phyloP scores from a whole-genome alignment of 2,113 vertebrate species.

The Aptenodytes forsteri region DNA sequence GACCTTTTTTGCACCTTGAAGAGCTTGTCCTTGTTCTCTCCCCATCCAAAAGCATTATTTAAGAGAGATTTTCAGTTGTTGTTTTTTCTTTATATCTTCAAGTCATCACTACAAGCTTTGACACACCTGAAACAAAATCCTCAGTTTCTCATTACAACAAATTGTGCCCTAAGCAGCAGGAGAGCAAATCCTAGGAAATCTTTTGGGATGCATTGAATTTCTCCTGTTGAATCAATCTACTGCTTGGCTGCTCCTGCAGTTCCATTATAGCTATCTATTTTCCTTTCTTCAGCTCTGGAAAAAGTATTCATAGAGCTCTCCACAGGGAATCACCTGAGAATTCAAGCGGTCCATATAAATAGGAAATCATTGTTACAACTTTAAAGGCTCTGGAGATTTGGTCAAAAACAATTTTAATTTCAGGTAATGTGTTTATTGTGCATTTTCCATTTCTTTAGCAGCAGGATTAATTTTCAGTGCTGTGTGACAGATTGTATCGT shows the following conservation, averaged over 20 bases:
- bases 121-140: conserved; percentile 67
- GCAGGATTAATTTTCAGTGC: conserved; percentile 18
- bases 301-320: conserved; percentile 41
- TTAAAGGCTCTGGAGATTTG: conserved; percentile 34
- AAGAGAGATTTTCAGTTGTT: conserved; percentile 10
- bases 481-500: neutral
- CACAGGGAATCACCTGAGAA: conserved; percentile 56
- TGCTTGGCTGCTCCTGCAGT: conserved; percentile 68
- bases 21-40: neutral
- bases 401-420: conserved; percentile 61
- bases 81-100: conserved; percentile 12
- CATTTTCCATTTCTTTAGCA: conserved; percentile 26
- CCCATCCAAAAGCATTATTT: conserved; percentile 29
- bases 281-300: conserved; percentile 57
- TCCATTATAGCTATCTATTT: conserved; percentile 67
- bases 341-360: conserved; percentile 31
- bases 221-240: conserved; percentile 76
- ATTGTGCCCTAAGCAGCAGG: conserved; percentile 62
- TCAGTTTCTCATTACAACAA: conserved; percentile 72
- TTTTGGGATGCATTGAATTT: conserved; percentile 70
- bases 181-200: conserved; percentile 63
- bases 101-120: conserved; percentile 42
- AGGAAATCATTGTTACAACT: conserved; percentile 20
- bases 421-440: conserved; percentile 24
- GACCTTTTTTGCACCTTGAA: neutral